Percentiles rank a stretch among this genome's conserved stretches.
phyloP scores from a whole-genome alignment of 2,888 invertebrate genomes.

The Drosophila antonietae region DNA sequence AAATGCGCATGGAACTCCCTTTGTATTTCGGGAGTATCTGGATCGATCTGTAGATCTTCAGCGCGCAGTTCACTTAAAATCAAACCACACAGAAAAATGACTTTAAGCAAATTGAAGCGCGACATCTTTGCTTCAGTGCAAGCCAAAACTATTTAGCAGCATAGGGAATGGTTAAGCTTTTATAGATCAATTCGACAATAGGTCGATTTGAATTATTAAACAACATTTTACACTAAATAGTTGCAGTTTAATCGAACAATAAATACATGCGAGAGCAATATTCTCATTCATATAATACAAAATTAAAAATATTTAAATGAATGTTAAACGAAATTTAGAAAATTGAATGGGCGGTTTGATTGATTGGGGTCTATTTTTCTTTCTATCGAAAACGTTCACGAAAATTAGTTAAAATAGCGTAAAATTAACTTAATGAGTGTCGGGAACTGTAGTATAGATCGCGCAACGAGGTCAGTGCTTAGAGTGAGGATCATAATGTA shows the following conservation, averaged over 20 bases:
- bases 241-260: constrained; percentile 77
- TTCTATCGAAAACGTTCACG: constrained; percentile 30
- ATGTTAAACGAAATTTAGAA: constrained; percentile 54
- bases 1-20: constrained; percentile 44
- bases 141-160: neutral
- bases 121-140: constrained; percentile 29
- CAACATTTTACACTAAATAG: constrained; percentile 63
- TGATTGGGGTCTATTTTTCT: neutral
- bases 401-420: constrained; percentile 56
- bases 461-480: constrained; percentile 74
- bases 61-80: constrained; percentile 12
- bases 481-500: constrained; percentile 55
- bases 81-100: constrained; percentile 11
- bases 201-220: constrained; percentile 12
- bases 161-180: neutral
- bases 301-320: constrained; percentile 57
- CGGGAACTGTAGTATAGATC: constrained; percentile 44
- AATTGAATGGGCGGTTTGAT: constrained; percentile 40
- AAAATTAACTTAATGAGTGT: constrained; percentile 59
- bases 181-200: constrained; percentile 18
- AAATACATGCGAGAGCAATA: constrained; percentile 75
- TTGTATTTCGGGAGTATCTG: constrained; percentile 57
- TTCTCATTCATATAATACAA: constrained; percentile 62
- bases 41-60: constrained; percentile 33
- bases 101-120: neutral